Evolutionary conservation across 2,797 vertebrate genomes (phyloP).

Genomic region (Gymnoscopelus braueri): DNA sequence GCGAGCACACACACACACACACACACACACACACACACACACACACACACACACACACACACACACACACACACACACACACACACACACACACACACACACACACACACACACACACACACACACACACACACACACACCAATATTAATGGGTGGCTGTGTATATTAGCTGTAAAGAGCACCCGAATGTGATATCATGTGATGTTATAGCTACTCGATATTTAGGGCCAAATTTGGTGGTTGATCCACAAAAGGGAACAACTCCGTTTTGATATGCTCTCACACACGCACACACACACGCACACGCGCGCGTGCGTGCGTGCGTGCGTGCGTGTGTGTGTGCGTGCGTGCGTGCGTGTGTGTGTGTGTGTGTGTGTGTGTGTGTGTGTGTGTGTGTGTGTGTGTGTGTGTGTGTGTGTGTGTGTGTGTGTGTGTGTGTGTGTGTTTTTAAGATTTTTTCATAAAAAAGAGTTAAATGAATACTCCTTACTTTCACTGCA

Average conservation of each 20-base stretch:
- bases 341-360: not conserved
- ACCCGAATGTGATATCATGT: constrained; percentile 52
- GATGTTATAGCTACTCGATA: constrained; percentile 9
- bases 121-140: not conserved
- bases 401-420: not conserved
- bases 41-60: constrained; percentile 32
- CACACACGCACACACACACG: no score
- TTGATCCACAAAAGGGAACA: no score
- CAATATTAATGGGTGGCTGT: constrained; percentile 48
- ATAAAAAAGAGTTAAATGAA: no score
- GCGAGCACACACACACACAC: constrained; percentile 16
- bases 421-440: not conserved
- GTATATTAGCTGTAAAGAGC: constrained; percentile 45
- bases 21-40: constrained; percentile 22
- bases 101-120: no score
- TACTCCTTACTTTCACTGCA: no score
- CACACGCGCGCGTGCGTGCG: no score
- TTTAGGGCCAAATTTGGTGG: no score
- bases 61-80: constrained; percentile 2
- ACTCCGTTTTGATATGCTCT: no score
- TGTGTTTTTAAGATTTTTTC: no score
- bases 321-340: no score
- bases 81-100: not conserved
- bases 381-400: no score
- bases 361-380: not conserved